Evolutionary conservation across 2,888 invertebrate genomes (phyloP), one percentile per base, ranked within the genome.

Genomic region (Leucophora obtusa): DNA sequence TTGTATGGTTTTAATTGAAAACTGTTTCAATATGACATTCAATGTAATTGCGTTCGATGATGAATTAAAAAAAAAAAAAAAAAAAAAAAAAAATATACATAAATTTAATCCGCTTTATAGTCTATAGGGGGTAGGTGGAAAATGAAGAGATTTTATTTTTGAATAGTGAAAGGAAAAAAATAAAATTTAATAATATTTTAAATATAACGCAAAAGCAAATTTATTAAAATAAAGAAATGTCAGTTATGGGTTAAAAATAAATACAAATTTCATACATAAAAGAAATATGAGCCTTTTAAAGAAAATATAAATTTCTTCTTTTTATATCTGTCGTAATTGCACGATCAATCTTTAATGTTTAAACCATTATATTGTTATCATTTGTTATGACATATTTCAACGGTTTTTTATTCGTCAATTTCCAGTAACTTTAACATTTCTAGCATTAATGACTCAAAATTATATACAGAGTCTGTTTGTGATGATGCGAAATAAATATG

Each of bases 1-100:
- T 58, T 69, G 33, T 43, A 69, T 54, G 51, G 51, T 38, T 79
- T 75, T 68, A 66, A 75, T 75, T 75, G 71, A 62, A 79, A 75
- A 75, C 60, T 10, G 10, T 51, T 65, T 51, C 58, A 63, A 53
- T 58, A 18, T 53, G 70, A n/a, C 63, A 51, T 7, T n/a, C 18
- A 65, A 43, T 58, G 24, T 51, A 58, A 69, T 58, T 65, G 63
- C 38, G 28, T 65, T 63, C 63, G 18, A 58, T 75, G 38, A 62
- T 11, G 38, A 76, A 54, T 14, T 24, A 33, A 33, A 33, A 10
- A 9, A 15, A 2, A 56, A 28, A n/a, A 33, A 56, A 21, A 47
- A n/a, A 10, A 47, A n/a, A 47, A 47, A n/a, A 7, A 28, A 47
- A 47, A n/a, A 7, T 6, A 21, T 21, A 28, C 28, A 28, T 28